Percentiles rank a stretch among this genome's conserved stretches.
Conservation (phyloP, 2,797 vertebrate genomes). For the Gymnocypris eckloni region DNA sequence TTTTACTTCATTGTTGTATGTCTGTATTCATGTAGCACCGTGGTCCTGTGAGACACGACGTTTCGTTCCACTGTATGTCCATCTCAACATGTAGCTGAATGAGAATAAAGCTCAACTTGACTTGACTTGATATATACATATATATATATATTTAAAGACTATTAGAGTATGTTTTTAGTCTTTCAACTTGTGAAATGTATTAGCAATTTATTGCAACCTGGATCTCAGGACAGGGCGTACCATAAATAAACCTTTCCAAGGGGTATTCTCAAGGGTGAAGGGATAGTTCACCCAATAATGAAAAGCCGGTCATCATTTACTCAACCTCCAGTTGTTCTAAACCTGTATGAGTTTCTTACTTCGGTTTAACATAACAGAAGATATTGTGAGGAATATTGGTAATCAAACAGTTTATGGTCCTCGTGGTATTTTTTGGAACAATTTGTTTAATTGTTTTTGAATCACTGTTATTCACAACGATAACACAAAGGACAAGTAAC, state of each 20-base stretch:
- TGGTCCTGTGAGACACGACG: too few relatives aligned
- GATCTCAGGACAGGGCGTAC: not conserved
- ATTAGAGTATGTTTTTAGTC: too few relatives aligned
- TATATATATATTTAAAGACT: too few relatives aligned
- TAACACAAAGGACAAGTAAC: not conserved
- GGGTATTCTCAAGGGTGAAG: not conserved
- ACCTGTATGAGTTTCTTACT: not conserved
- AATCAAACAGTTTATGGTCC: not conserved
- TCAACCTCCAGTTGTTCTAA: not conserved
- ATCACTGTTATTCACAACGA: not conserved
- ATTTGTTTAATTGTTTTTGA: not conserved
- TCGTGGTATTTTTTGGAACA: not conserved
- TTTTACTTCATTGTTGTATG: too few relatives aligned
- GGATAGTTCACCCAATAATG: not conserved
- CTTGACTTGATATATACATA: too few relatives aligned
- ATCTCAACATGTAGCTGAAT: too few relatives aligned
- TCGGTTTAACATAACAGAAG: too few relatives aligned
- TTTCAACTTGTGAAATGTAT: too few relatives aligned
- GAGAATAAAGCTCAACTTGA: too few relatives aligned
- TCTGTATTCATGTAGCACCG: too few relatives aligned
- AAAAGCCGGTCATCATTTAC: not conserved
- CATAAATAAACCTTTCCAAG: not conserved
- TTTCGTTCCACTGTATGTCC: too few relatives aligned
- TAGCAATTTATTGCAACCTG: not conserved
- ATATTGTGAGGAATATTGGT: not conserved